Conservation (phyloP, 2,797 vertebrate genomes). For the Echiichthys vipera region DNA sequence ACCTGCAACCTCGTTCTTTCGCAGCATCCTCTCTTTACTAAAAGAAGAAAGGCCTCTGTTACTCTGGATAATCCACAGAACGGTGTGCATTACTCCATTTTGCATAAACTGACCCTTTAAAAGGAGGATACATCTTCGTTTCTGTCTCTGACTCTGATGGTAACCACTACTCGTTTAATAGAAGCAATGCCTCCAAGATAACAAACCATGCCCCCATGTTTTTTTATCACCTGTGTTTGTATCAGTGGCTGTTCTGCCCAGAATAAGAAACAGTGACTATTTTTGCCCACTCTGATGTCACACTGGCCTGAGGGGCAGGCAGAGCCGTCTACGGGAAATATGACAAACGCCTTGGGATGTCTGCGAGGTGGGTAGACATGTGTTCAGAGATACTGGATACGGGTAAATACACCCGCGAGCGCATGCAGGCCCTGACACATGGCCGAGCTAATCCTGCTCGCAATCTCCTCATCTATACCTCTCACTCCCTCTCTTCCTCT, state of each 20-base stretch:
- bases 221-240: conserved; percentile 16
- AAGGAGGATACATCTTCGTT: no score
- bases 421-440: conserved; percentile 46
- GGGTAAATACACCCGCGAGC: conserved; percentile 52
- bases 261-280: conserved; percentile 17
- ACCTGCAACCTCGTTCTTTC: no score
- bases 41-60: not conserved
- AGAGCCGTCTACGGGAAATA: conserved; percentile 27
- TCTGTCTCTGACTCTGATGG: no score
- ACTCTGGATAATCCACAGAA: conserved; percentile 1
- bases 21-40: not conserved
- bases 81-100: no score
- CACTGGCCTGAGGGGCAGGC: conserved; percentile 3
- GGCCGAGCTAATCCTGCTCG: conserved; percentile 51
- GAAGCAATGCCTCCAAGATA: not conserved
- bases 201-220: not conserved
- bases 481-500: conserved; percentile 1
- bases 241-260: conserved; percentile 4
- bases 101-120: not conserved
- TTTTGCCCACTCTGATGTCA: conserved; percentile 29
- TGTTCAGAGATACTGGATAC: conserved; percentile 49
- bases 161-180: no score
- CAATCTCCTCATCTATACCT: conserved; percentile 33
- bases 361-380: conserved; percentile 53
- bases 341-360: conserved; percentile 22